Evolutionary conservation across 2,888 invertebrate genomes (phyloP), one percentile per base, ranked within the genome.

Genomic region (Orchesellides sinensis): DNA sequence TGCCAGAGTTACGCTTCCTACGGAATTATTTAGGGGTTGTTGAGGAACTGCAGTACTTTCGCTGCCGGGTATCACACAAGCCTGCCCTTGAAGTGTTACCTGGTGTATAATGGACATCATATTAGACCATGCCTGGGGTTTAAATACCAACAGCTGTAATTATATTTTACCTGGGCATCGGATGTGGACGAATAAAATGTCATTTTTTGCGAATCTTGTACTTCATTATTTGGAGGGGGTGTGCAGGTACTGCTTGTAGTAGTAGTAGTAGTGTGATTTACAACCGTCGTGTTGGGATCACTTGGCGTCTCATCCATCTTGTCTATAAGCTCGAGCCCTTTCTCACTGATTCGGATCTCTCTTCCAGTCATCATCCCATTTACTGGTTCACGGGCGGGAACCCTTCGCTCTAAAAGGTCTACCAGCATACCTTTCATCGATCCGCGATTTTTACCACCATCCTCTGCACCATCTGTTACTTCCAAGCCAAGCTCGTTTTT

Each of bases 371-470:
- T 88, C 21, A 92, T 91, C 3, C 93, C 93, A 88, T 93, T 93
- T 52, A 93, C 90, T 0, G 92, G 91, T 72, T 93, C 92, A 79
- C 92, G 92, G 63, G 93, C 77, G 40, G 87, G 93, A 12, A 93
- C 91, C 89, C 95, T 95, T 89, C 95, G 94, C 89, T 96, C 96
- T 2, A 96, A 91, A 68, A 96, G 90, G 89, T 96, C 96, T 0
- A 96, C 96, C 59, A 96, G 91, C 94, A 96, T 95, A 66, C 89
- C 89, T 75, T 89, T 89, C 54, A 86, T 79, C 61, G 81, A 80
- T 23, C 82, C 72, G 8, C 78, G 65, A 14, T 72, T 81, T 17
- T 84, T 84, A 14, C 25, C 68, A 12, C 49, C 17, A 3, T 65
- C 91, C 92, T 89, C 92, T 92, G 69, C 92, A 21, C 59, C 68